These are phyloP conservation scores for Pegoplata infirma DNA, from an alignment of 2,888 invertebrate species.

Conservation along the genomic window DNA sequence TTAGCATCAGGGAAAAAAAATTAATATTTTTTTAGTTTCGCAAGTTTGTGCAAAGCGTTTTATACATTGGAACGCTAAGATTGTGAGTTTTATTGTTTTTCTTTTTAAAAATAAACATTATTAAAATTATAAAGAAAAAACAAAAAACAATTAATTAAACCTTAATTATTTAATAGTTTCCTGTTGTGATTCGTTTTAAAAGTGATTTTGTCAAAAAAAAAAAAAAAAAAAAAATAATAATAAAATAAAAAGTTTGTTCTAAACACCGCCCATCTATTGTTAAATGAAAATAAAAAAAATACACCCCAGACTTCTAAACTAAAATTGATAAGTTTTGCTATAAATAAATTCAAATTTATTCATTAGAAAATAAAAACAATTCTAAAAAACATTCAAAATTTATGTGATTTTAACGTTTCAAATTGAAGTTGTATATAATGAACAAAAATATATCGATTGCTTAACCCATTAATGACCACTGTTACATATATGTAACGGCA, in stretches of 20 bases:
- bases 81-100: conserved; percentile 25
- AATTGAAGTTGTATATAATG: too few species aligned
- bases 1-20: conserved; percentile 6
- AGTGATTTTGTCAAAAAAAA: conserved; percentile 5
- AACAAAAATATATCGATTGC: neutral
- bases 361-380: neutral
- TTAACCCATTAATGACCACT: too few species aligned
- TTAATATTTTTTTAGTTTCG: conserved; percentile 40
- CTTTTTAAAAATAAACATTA: conserved; percentile 5
- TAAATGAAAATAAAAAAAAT: too few species aligned
- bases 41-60: conserved; percentile 36
- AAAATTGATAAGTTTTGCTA: conserved; percentile 18
- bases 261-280: neutral
- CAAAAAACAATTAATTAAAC: conserved; percentile 6
- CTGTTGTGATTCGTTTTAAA: conserved; percentile 28
- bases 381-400: neutral
- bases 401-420: neutral
- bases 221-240: conserved; percentile 7
- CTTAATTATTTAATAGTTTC: conserved; percentile 38
- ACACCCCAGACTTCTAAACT: neutral
- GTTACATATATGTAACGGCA: too few species aligned
- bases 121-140: conserved; percentile 1
- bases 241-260: conserved; percentile 7
- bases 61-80: conserved; percentile 18
- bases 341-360: neutral